Evolutionary conservation across 2,797 vertebrate species (phyloP), one percentile per base, ranked within the genome.

Genomic region (Gymnopithys bicolor): DNA sequence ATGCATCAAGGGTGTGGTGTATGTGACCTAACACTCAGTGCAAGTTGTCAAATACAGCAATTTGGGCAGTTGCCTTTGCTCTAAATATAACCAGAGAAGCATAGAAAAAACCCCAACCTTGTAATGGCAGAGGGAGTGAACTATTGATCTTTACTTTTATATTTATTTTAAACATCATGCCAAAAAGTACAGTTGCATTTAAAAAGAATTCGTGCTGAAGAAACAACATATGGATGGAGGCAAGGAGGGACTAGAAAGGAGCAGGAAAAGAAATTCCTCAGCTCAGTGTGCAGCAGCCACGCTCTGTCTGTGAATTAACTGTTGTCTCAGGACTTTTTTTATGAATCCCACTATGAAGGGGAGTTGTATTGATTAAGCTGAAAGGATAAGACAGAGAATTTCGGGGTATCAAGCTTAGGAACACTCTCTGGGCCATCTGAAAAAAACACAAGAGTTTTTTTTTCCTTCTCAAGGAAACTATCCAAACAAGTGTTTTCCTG

Each of bases 401-500:
- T 90, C 48, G 68, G n/a, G 15, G 19, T 94, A 33, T 41, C 71
- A 58, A 67, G 43, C 35, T 51, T 10, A 62, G 35, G 22, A 64
- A 15, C 53, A 27, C 51, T 69, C 22, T 82, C 5, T 60, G 52
- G 21, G 56, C 45, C 32, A 60, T 62, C 37, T 83, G 53, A 70
- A 80, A 91, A 56, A 92, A 80, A 5, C 58, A 95, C 56, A 83
- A 78, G 58, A 14, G n/a, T 24, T 39, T 33, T 66, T 69, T 63
- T 76, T 68, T 69, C 59, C 17, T 9, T 5, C 21, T 11, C 30
- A 66, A 89, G 89, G 93, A 96, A 94, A 93, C 52, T 71, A 81
- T 92, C 87, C 64, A 89, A 90, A 91, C 64, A 89, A 89, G 51
- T 89, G 60, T n/a, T 90, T 95, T 96, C 94, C 92, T 92, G 83